Percentiles rank a stretch among this genome's conserved stretches.
Evolutionary conservation across 1,140 invertebrate genomes (phyloP).

Genomic region (Lepeophtheirus salmonis): DNA sequence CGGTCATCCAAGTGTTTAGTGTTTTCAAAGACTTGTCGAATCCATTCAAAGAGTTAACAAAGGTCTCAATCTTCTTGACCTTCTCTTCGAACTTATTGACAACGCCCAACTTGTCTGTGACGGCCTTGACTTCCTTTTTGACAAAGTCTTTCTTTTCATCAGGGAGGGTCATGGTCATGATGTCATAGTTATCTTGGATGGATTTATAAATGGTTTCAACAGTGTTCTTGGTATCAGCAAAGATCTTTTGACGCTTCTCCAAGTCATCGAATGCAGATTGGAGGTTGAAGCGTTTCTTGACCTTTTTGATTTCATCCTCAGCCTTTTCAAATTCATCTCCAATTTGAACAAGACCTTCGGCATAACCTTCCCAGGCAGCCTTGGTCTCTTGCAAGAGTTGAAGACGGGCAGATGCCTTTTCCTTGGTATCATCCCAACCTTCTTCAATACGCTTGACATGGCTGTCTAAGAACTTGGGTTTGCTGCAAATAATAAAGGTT

Average conservation of each 20-base stretch:
- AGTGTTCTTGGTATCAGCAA: constrained; percentile 21
- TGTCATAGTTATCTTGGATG: constrained; percentile 22
- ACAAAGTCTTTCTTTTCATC: constrained; percentile 24
- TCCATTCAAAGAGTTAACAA: constrained; percentile 21
- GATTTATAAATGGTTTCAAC: constrained; percentile 20
- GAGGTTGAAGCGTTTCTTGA: constrained; percentile 23
- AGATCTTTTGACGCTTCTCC: constrained; percentile 20
- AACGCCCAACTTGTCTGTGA: constrained; percentile 22
- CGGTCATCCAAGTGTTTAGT: constrained; percentile 22
- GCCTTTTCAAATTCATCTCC: constrained; percentile 23
- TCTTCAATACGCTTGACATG: constrained; percentile 22
- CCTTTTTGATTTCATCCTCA: constrained; percentile 22
- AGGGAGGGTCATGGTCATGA: constrained; percentile 22
- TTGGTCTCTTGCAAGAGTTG: constrained; percentile 20
- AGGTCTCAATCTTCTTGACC: constrained; percentile 20
- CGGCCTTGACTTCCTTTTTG: constrained; percentile 22
- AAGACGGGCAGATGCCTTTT: constrained; percentile 21
- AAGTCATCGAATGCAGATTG: constrained; percentile 21
- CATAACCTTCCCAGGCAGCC: constrained; percentile 24
- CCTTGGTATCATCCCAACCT: constrained; percentile 22
- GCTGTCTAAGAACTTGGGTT: constrained; percentile 22
- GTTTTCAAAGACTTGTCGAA: constrained; percentile 21
- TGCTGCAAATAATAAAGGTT: constrained; percentile 15
- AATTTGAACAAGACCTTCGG: constrained; percentile 21
- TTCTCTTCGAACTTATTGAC: constrained; percentile 22